Base-by-base conservation (phyloP, 2,888 invertebrate genomes). In the Lutraria lutraria region DNA sequence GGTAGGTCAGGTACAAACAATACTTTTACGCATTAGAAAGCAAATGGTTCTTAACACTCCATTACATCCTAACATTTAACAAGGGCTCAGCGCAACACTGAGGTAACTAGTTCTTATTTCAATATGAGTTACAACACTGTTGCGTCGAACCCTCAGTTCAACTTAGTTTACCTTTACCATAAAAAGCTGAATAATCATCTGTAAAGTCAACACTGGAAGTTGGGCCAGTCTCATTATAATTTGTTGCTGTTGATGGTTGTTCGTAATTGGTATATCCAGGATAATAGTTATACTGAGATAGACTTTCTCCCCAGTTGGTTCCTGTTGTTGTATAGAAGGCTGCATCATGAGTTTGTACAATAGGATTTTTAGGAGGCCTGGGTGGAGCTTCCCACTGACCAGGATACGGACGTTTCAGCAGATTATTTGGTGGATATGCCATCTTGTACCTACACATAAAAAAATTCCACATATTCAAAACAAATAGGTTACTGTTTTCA, bases 121-220 rank as follows among this genome's bases (percentile, higher is more conserved):
- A n/a, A n/a, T n/a, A n/a, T n/a, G n/a, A n/a, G n/a, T n/a, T n/a
- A 56, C 3, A 56, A 56, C 13, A 56, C 56, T 56, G n/a, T n/a
- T n/a, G n/a, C n/a, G n/a, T n/a, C n/a, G n/a, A n/a, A n/a, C n/a
- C n/a, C n/a, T n/a, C n/a, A n/a, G n/a, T n/a, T n/a, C n/a, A n/a
- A n/a, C n/a, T n/a, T n/a, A n/a, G n/a, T 13, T 68, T 72, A 87
- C 83, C 87, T 21, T 89, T 81, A 21, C 87, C 87, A 87, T 89
- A 89, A 31, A 87, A 87, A 31, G 84, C 89, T 0, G 86, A 80
- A 31, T 89, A 87, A 34, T 89, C 87, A 19, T 89, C 89, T 6
- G 87, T 89, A 34, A 89, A 89, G 56, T 89, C 89, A 16, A 86
- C 53, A 68, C 31, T 86, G 15, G 43, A 43, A 43, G 83, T 29